Percentiles rank a stretch among this genome's conserved stretches.
Conservation (phyloP, 1,140 invertebrate species). For the Hylaeus volcanicus region DNA sequence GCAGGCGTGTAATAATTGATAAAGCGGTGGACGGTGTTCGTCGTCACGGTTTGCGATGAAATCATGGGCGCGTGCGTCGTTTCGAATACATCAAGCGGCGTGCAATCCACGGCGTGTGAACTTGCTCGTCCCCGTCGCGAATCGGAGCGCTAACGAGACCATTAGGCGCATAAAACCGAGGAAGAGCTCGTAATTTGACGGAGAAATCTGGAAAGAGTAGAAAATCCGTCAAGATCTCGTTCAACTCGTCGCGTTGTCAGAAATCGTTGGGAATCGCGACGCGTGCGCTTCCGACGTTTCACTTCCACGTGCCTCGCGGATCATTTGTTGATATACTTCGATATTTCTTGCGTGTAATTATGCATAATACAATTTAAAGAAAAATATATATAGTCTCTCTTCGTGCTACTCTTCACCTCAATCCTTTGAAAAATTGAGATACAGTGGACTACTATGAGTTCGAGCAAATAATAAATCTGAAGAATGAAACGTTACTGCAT, state of each 20-base stretch:
- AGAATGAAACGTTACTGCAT: too few species aligned
- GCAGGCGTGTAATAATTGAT: slow-evolving; percentile 30
- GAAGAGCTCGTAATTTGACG: slow-evolving; percentile 13
- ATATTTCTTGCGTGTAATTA: background rate
- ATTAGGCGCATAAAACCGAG: slow-evolving; percentile 24
- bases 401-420: too few species aligned
- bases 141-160: slow-evolving; percentile 37
- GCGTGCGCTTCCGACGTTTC: too few species aligned
- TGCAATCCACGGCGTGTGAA: background rate
- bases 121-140: slow-evolving; percentile 3
- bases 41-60: background rate
- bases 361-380: too few species aligned
- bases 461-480: too few species aligned
- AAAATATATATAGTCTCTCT: too few species aligned
- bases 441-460: too few species aligned
- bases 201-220: slow-evolving; percentile 31
- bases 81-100: slow-evolving; percentile 29
- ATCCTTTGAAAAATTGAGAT: too few species aligned
- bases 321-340: background rate
- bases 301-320: too few species aligned
- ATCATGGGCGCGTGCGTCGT: background rate
- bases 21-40: background rate
- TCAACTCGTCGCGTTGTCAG: background rate
- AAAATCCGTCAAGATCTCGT: slow-evolving; percentile 27
- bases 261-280: too few species aligned